A percentile compares a stretch with the other conserved stretches of the same genome.
Conservation (phyloP, 2,888 invertebrate genomes). For the Napeogenes inachia region DNA sequence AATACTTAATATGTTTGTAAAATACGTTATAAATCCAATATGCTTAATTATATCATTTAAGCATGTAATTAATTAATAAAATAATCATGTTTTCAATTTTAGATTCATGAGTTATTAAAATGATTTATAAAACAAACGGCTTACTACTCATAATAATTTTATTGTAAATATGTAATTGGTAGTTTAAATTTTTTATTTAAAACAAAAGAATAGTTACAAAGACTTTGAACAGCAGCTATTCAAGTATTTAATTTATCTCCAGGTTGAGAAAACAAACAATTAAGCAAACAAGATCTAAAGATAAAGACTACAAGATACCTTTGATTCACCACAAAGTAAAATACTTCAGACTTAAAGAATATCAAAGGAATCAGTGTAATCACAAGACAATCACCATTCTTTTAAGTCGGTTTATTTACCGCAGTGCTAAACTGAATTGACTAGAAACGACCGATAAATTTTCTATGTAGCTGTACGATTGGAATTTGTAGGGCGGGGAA, state of each 20-base stretch:
- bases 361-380: conserved; percentile 11
- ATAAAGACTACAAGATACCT: conserved; percentile 5
- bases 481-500: conserved; percentile 53
- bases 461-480: conserved; percentile 47
- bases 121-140: too few species aligned
- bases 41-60: too few species aligned
- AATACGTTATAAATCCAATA: background rate
- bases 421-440: conserved; percentile 8
- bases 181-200: background rate
- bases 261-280: conserved; percentile 4
- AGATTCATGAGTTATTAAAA: too few species aligned
- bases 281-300: conserved; percentile 6
- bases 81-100: too few species aligned
- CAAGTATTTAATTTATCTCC: conserved; percentile 2
- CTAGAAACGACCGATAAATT: conserved; percentile 17
- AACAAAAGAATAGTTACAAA: conserved; percentile 2
- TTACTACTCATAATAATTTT: too few species aligned
- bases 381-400: conserved; percentile 6
- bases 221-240: conserved; percentile 4
- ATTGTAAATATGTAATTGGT: background rate
- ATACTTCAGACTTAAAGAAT: conserved; percentile 9
- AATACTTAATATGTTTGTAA: background rate
- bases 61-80: too few species aligned
- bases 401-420: conserved; percentile 13
- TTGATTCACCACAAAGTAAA: conserved; percentile 12